Base-by-base conservation (phyloP, 2,797 vertebrate species). In the Oreonectes daqikongensis region DNA sequence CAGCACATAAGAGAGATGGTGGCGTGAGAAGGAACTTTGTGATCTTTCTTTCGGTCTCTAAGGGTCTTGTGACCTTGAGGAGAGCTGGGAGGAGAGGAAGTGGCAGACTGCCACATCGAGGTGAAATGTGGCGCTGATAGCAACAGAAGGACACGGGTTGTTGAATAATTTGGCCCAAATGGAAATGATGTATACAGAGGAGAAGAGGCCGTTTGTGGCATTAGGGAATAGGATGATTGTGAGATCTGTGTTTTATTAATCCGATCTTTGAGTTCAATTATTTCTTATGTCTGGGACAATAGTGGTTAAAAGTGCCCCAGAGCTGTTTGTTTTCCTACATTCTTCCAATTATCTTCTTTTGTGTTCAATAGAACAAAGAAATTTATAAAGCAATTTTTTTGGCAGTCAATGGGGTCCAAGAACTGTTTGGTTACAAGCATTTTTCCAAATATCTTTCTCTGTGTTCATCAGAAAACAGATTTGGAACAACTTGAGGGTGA, bases 21-120 rank as follows among this genome's bases (percentile, higher is more conserved):
- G 63, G 59, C 1, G 17, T 52, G 71, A 38, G 59, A 60, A 72
- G 35, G 18, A 18, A 28, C 61, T 66, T 18, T 17, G 63, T 55
- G 35, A 65, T 52, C 7, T 35, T 35, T n/a, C 38, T 26, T 18
- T 10, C 24, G 26, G 73, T 75, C 64, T 48, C 52, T 48, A 17
- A 46, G 38, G 15, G 52, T 12, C 18, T 24, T 57, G 63, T 57
- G 20, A 75, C 63, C 63, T 75, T 65, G 60, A 69, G 32, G 35
- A 64, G 18, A n/a, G 9, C 35, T n/a, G n/a, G 32, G 35, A 64
- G 50, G 15, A 40, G 32, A 26, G 32, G 46, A 73, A 44, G 15
- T 48, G 18, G 1, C 9, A 35, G 38, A 48, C 60, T 65, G 48
- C 17, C 42, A 63, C 70, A 42, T 42, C 1, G 12, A 74, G 48